A percentile compares a stretch with the other conserved stretches of the same genome.
Conservation (phyloP, 2,888 invertebrate genomes). For the Polydrusus pterygomalis region DNA sequence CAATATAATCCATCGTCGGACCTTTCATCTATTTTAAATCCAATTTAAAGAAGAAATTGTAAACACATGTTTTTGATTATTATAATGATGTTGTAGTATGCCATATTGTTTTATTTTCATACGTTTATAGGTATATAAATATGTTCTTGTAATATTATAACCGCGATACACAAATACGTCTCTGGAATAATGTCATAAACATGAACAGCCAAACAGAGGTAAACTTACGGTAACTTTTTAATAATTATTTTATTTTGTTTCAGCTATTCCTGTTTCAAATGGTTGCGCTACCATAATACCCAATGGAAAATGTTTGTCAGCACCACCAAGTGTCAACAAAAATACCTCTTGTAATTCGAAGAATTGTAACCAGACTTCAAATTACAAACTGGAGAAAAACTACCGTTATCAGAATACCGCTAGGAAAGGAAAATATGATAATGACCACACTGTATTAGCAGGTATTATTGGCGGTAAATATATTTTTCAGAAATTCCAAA, state of each 20-base stretch:
- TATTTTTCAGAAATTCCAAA: conserved; percentile 1
- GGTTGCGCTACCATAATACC: conserved; percentile 55
- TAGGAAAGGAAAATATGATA: conserved; percentile 59
- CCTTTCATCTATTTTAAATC: too few relatives aligned
- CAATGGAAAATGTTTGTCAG: conserved; percentile 60
- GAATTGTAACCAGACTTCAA: conserved; percentile 20
- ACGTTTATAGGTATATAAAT: too few relatives aligned
- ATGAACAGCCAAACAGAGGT: too few relatives aligned
- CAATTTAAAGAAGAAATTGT: too few relatives aligned
- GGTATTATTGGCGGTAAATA: conserved; percentile 57
- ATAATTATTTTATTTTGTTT: conserved; percentile 26
- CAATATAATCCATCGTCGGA: too few relatives aligned
- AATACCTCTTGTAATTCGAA: conserved; percentile 28
- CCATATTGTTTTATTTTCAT: too few relatives aligned
- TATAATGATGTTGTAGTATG: too few relatives aligned
- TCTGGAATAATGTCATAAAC: too few relatives aligned
- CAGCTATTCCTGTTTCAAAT: conserved; percentile 52
- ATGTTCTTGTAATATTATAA: too few relatives aligned
- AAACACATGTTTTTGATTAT: too few relatives aligned
- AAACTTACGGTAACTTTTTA: too few relatives aligned
- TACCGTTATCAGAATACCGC: conserved; percentile 20
- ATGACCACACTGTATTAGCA: conserved; percentile 69
- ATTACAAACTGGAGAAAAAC: conserved; percentile 19
- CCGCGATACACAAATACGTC: too few relatives aligned
- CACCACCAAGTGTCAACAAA: conserved; percentile 60